Percentiles rank a stretch among this genome's conserved stretches.
These are phyloP conservation scores for Stenotaenia linearis DNA, from an alignment of 2,888 invertebrate genomes.

Conservation along the genomic window DNA sequence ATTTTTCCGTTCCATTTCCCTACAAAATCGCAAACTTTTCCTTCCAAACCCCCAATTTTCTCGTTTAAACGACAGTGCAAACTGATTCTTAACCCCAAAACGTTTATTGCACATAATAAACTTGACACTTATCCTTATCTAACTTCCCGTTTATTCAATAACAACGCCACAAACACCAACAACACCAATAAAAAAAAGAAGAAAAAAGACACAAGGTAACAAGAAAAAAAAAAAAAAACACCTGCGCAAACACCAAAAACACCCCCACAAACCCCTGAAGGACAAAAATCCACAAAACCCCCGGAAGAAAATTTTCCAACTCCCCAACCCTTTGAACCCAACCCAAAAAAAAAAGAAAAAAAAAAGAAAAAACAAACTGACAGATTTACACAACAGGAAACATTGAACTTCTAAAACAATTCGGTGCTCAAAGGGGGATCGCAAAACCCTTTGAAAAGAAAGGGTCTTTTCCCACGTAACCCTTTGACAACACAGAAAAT, in stretches of 20 bases:
- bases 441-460: not conserved
- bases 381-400: slow-evolving; percentile 4
- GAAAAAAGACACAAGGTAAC: too few relatives aligned
- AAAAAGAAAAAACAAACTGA: not conserved
- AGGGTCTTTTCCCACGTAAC: not conserved
- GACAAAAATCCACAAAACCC: not conserved
- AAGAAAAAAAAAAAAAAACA: too few relatives aligned
- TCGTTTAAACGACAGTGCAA: too few relatives aligned
- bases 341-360: not conserved
- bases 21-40: not conserved
- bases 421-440: not conserved
- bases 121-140: too few relatives aligned
- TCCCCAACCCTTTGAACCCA: not conserved
- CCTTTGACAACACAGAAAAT: not conserved
- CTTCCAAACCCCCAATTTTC: too few relatives aligned
- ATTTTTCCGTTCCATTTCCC: too few relatives aligned
- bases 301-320: not conserved
- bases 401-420: not conserved
- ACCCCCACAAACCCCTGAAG: not conserved
- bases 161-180: not conserved
- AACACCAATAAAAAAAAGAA: not conserved
- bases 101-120: too few relatives aligned
- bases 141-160: not conserved
- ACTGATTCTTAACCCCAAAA: too few relatives aligned
- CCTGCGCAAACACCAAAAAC: not conserved